Evolutionary conservation across 2,797 vertebrate species (phyloP), one percentile per base, ranked within the genome.

Genomic region (Pangasius djambal): DNA sequence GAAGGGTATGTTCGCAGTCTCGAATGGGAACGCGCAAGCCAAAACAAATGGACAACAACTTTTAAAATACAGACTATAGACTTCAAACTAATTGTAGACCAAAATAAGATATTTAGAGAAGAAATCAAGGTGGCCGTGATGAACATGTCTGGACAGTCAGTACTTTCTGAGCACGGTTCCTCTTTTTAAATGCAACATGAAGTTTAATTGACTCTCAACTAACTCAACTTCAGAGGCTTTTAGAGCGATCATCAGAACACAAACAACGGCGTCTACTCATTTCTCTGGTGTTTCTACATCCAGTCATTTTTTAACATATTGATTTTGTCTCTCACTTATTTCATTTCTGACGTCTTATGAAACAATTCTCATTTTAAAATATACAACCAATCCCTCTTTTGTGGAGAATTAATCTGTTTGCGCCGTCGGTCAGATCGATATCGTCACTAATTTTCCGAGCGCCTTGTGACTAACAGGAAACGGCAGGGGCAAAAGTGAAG

Each of bases 391-490:
- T 65, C 70, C 61, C 37, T 22, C 22, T 37, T 37, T 12, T 70
- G 40, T 78, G 74, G 57, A 69, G 83, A 83, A 89, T 89, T 34
- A 3, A 86, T 87, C 77, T 61, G 78, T 91, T 88, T 52, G 52
- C 61, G n/a, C 40, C n/a, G 50, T 40, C 55, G 86, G 28, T 81
- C 25, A 22, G 70, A 89, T 87, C 83, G n/a, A 89, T 90, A 88
- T 37, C 77, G 79, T 89, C 72, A 89, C 82, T 79, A 72, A 78
- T 88, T 70, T 86, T 72, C 72, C 63, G 3, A 61, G 77, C 37
- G 28, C 52, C 61, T 82, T 86, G 59, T 88, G 86, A 91, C 37
- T 87, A 89, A 89, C 89, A 90, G 91, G 91, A 93, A 91, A 28
- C 61, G 34, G 34, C 28, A n/a, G 57, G 79, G 20, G 61, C 65